phyloP scores from a whole-genome alignment of 2,113 vertebrate species.

The Heliornis fulica region DNA sequence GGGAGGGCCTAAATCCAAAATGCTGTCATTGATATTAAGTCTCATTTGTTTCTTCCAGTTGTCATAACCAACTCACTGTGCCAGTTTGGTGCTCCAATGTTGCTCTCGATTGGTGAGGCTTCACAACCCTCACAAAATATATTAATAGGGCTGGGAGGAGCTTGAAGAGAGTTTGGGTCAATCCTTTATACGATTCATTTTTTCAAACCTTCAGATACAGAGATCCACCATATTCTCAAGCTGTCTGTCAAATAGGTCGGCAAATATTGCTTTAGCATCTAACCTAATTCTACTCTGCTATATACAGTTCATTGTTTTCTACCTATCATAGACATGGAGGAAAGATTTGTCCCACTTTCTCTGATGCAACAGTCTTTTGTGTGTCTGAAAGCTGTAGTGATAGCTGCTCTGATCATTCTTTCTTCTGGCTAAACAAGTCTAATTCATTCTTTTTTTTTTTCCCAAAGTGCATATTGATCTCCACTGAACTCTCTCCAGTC shows the following conservation, averaged over 20 bases:
- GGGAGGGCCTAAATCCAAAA: neutral
- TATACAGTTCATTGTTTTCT: neutral
- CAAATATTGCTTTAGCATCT: neutral
- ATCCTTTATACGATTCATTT: neutral
- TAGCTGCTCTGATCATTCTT: neutral
- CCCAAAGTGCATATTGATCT: neutral
- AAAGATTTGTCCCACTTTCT: neutral
- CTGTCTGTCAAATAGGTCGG: neutral
- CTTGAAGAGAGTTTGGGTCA: neutral
- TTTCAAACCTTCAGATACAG: neutral
- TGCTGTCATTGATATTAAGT: neutral
- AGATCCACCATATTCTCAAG: neutral
- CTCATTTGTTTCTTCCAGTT: neutral
- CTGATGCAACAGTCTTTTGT: neutral
- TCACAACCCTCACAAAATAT: neutral
- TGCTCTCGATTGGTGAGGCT: accelerated
- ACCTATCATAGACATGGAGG: neutral
- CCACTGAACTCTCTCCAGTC: neutral
- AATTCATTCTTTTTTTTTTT: neutral
- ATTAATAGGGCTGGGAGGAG: neutral
- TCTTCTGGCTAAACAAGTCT: neutral
- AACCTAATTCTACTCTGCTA: neutral
- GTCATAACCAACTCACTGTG: neutral
- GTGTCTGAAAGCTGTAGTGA: neutral
- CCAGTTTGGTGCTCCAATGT: neutral